Base-by-base conservation (phyloP, 92 coral and sea anemone species). In the Hydrozoanthus gracilis region DNA sequence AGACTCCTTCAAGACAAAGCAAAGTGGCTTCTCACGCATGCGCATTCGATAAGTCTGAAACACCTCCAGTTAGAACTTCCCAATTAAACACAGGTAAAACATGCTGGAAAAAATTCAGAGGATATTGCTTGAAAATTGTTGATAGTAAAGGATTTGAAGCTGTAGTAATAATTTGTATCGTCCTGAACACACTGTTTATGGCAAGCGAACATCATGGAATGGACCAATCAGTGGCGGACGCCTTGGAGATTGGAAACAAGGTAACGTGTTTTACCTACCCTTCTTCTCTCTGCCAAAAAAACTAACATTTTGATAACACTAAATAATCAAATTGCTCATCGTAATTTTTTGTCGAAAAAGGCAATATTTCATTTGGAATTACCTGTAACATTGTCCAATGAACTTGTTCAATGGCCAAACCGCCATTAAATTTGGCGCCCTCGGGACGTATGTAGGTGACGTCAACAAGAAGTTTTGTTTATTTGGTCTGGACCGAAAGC, bases 151-250 rank as follows among this genome's bases (percentile, higher is more conserved):
- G 71, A 69, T 91, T 96, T 50, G 99, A 96, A 51, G 91, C 74
- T 35, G 89, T 91, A 79, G 95, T 96, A 17, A 93, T 92, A 44
- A 71, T 90, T 71, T 95, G 96, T 83, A 96, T 96, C 70, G 72
- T 96, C 39, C 80, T 95, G 52, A 96, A 96, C 77, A 96, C 99
- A 3, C 71, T 95, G 44, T 93, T 93, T 65, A 96, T 96, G 99
- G 91, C 98, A 7, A 90, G 92, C 12, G 96, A 96, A 52, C 93
- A 94, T 60, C 91, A 94, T 58, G 95, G 94, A 56, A 93, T 96
- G 96, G 87, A 95, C 49, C 82, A 92, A 18, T 86, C 92, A 13
- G 48, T 93, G 76, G 88, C 66, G 44, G 62, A 83, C 7, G 94
- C 91, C 9, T 87, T 96, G 50, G 82, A 88, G 82, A 78, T 95